phyloP scores from a whole-genome alignment of 2,888 invertebrate species.

The Artemia sinica region DNA sequence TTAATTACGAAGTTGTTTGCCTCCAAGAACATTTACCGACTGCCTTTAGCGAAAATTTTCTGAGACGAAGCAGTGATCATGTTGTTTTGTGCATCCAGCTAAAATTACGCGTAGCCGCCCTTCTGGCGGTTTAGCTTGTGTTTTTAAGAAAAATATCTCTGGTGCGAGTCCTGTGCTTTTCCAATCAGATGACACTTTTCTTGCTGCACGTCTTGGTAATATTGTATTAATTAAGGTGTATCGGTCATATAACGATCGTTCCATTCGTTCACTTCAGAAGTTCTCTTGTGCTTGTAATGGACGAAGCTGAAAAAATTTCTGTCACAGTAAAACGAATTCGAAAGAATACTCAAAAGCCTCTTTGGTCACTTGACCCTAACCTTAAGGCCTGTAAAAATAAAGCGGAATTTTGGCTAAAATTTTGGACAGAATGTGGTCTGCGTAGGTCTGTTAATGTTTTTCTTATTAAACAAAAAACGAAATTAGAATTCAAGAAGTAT shows the following conservation, averaged over 20 bases:
- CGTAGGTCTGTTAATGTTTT: too few relatives aligned
- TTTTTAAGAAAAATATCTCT: constrained; percentile 6
- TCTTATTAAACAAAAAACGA: too few relatives aligned
- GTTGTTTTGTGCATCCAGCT: too few relatives aligned
- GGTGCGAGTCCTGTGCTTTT: constrained; percentile 13
- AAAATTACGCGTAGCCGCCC: constrained; percentile 8
- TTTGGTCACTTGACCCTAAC: too few relatives aligned
- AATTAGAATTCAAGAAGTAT: too few relatives aligned
- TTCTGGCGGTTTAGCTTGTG: constrained; percentile 11
- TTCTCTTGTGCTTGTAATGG: constrained; percentile 10
- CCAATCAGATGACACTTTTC: constrained; percentile 11
- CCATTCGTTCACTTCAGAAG: constrained; percentile 7
- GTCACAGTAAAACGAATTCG: too few relatives aligned
- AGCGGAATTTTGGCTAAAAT: too few relatives aligned
- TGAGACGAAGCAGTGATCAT: constrained; percentile 13
- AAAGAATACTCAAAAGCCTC: too few relatives aligned
- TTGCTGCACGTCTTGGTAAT: constrained; percentile 5
- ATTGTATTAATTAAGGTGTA: constrained; percentile 8
- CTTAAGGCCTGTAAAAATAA: too few relatives aligned
- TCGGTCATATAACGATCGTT: neutral
- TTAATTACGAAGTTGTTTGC: neutral
- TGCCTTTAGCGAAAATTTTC: neutral
- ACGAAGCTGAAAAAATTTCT: too few relatives aligned
- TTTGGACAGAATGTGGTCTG: too few relatives aligned
- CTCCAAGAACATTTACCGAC: neutral